Percentiles rank a stretch among this genome's conserved stretches.
Conservation (phyloP, 2,113 vertebrate species). For the Callocephalon fimbriatum region DNA sequence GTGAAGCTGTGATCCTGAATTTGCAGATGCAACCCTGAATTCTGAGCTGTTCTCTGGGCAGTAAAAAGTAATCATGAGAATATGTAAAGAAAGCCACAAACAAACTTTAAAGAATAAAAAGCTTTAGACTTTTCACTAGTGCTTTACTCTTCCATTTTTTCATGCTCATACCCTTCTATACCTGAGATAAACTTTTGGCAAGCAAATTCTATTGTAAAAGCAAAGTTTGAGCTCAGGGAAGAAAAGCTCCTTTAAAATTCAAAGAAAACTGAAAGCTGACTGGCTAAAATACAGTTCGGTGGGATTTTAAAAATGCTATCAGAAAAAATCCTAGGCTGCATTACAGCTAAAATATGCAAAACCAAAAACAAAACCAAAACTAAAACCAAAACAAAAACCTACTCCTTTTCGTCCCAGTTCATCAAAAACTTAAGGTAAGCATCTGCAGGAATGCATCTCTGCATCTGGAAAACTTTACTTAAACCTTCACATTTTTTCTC, state of each 20-base stretch:
- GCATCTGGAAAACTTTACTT: background rate
- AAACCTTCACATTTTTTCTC: background rate
- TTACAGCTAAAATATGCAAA: background rate
- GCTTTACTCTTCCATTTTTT: background rate
- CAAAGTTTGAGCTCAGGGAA: background rate
- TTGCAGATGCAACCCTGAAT: background rate
- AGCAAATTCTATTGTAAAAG: background rate
- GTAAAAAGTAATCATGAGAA: background rate
- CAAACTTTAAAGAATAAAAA: background rate
- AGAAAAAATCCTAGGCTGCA: background rate
- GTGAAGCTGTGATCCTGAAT: background rate
- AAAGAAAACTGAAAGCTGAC: background rate
- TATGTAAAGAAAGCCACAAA: background rate
- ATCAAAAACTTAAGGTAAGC: background rate
- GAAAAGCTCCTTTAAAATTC: background rate
- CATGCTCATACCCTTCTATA: background rate
- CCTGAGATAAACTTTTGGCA: background rate
- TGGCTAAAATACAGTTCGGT: slow-evolving; percentile 15
- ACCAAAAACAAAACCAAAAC: background rate
- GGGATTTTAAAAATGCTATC: background rate
- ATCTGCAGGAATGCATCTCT: background rate
- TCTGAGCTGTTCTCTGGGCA: background rate
- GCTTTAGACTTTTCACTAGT: background rate
- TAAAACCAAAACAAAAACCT: background rate
- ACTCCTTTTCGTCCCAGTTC: background rate